These are phyloP conservation scores for Augochlora pura DNA, from an alignment of 1,140 invertebrate genomes.

Conservation along the genomic window DNA sequence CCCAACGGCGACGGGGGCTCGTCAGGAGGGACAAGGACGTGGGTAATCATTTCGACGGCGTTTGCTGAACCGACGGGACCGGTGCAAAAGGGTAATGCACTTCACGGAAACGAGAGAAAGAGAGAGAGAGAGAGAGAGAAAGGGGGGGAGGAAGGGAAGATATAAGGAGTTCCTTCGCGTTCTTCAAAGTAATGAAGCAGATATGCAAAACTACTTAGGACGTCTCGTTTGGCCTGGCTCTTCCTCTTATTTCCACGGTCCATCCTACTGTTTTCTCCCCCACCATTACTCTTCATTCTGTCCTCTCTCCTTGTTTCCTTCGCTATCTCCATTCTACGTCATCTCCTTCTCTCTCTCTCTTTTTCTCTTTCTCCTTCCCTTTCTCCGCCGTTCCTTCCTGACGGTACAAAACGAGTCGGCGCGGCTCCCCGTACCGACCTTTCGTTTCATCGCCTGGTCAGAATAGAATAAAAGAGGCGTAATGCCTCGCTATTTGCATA, in stretches of 20 bases:
- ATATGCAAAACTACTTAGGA: conserved; percentile 70
- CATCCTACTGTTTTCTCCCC: conserved; percentile 2
- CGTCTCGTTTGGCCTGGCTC: conserved; percentile 51
- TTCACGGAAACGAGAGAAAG: neutral
- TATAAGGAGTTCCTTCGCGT: conserved; percentile 62
- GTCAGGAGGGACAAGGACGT: conserved; percentile 21
- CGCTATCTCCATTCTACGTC: conserved; percentile 15
- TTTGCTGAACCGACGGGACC: conserved; percentile 26
- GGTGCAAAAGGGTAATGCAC: conserved; percentile 51
- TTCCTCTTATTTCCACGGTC: conserved; percentile 38
- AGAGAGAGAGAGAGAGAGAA: no score
- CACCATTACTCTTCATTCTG: neutral
- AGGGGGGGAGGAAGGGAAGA: conserved; percentile 3
- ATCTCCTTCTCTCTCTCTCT: neutral
- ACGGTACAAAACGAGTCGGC: conserved; percentile 25
- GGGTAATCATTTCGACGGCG: conserved; percentile 28
- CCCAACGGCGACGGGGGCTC: neutral
- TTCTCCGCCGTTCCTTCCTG: conserved; percentile 23
- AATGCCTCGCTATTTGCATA: conserved; percentile 68
- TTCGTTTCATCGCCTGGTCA: conserved; percentile 27
- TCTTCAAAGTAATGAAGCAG: conserved; percentile 68
- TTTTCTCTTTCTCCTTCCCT: neutral
- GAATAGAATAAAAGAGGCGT: conserved; percentile 63
- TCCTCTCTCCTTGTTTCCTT: conserved; percentile 8
- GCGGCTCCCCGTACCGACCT: conserved; percentile 18